Evolutionary conservation across 2,113 vertebrate species (phyloP).

Genomic region (Tricholaema leucomelas): DNA sequence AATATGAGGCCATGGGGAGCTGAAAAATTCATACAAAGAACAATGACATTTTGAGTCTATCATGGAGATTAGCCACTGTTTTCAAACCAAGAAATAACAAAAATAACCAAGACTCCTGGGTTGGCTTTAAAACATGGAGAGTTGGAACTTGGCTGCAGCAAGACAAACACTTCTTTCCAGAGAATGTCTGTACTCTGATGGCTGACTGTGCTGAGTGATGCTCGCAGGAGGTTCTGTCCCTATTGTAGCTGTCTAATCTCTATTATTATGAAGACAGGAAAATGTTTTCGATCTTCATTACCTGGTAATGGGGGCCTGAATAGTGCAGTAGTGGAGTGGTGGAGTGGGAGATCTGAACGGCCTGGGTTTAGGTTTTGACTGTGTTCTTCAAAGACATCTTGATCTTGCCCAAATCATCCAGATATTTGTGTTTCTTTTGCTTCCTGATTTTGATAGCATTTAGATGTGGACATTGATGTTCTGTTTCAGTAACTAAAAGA

Average conservation of each 20-base stretch:
- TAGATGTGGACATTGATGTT: background rate
- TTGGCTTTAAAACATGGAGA: background rate
- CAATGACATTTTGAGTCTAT: background rate
- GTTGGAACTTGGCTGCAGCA: background rate
- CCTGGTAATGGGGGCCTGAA: background rate
- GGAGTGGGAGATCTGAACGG: background rate
- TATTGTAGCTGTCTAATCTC: background rate
- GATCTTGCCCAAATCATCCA: background rate
- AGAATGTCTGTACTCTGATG: background rate
- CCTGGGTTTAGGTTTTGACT: background rate
- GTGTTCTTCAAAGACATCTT: background rate
- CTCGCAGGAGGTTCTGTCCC: background rate
- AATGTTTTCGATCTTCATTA: background rate
- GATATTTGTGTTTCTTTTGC: background rate
- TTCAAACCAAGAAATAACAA: background rate
- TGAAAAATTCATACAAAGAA: background rate
- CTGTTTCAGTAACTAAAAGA: background rate
- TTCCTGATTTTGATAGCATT: background rate
- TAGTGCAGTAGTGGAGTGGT: rapidly evolving
- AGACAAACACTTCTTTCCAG: background rate
- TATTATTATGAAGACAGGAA: background rate
- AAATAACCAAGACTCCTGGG: background rate
- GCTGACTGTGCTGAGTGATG: background rate
- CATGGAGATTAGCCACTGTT: background rate
- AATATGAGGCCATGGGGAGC: background rate